Conservation (phyloP, 2,888 invertebrate genomes). For the Chymomyza procnemis region DNA sequence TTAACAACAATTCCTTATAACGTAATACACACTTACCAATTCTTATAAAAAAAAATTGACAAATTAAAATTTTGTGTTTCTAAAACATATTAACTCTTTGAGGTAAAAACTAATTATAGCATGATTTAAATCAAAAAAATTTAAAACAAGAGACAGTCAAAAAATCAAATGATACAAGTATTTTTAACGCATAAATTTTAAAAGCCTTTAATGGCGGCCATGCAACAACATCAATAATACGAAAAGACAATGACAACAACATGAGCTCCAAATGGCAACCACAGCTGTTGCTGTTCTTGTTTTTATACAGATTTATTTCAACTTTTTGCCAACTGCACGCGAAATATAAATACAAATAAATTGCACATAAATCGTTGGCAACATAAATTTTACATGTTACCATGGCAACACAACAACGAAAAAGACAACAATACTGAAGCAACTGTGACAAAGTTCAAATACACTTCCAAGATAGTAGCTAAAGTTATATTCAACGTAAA, state of each 20-base stretch:
- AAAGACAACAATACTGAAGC: background rate
- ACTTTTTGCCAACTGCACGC: conserved; percentile 46
- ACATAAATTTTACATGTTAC: conserved; percentile 70
- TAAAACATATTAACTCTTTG: too few species aligned
- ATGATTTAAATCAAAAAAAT: too few species aligned
- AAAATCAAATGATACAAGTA: conserved; percentile 20
- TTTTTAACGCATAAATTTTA: conserved; percentile 65
- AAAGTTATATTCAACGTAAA: too few species aligned
- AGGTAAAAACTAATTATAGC: too few species aligned
- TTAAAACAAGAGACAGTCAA: conserved; percentile 23
- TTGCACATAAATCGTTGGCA: conserved; percentile 71
- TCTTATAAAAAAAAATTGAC: too few species aligned
- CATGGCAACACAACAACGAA: conserved; percentile 17
- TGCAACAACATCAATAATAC: background rate
- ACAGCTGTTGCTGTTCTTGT: conserved; percentile 51
- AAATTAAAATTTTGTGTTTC: too few species aligned
- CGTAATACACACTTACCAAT: too few species aligned
- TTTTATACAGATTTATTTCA: conserved; percentile 31
- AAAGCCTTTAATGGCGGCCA: conserved; percentile 16
- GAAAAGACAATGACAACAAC: conserved; percentile 8
- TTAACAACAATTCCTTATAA: too few species aligned
- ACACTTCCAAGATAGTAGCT: background rate
- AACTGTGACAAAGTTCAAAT: background rate
- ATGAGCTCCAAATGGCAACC: conserved; percentile 4
- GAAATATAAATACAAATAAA: conserved; percentile 54